Conservation (phyloP, 2,797 vertebrate genomes). For the Xenops minutus region DNA sequence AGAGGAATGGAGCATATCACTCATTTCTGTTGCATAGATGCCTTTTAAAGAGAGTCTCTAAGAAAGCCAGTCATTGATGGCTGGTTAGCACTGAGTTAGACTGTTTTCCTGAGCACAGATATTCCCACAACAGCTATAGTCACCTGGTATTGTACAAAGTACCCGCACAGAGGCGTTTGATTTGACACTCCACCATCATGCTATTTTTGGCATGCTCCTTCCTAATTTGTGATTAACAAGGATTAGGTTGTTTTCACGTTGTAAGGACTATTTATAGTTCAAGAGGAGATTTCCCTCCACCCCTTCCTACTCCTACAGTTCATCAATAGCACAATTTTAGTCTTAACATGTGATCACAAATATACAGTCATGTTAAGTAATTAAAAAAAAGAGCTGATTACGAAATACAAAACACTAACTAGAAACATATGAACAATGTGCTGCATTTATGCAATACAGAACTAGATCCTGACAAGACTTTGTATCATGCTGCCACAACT, state of each 20-base stretch:
- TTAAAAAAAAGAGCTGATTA: neutral
- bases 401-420: neutral
- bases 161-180: conserved; percentile 8
- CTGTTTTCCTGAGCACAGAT: neutral
- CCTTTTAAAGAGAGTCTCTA: conserved; percentile 27
- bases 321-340: conserved; percentile 46
- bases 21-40: conserved; percentile 15
- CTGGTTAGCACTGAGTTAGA: neutral
- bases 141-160: conserved; percentile 15
- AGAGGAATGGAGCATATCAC: conserved; percentile 24
- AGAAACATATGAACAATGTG: neutral
- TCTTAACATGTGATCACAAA: neutral
- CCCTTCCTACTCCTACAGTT: neutral
- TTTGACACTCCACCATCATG: neutral
- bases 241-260: conserved; percentile 65
- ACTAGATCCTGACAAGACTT: neutral
- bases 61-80: neutral
- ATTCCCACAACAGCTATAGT: conserved; percentile 41
- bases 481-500: neutral
- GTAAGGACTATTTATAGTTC: conserved; percentile 52
- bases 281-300: neutral
- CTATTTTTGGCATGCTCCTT: conserved; percentile 25
- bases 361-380: conserved; percentile 19
- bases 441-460: neutral
- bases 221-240: conserved; percentile 58